Evolutionary conservation across 2,113 vertebrate species (phyloP), one percentile per base, ranked within the genome.

Genomic region (Butorides virescens): DNA sequence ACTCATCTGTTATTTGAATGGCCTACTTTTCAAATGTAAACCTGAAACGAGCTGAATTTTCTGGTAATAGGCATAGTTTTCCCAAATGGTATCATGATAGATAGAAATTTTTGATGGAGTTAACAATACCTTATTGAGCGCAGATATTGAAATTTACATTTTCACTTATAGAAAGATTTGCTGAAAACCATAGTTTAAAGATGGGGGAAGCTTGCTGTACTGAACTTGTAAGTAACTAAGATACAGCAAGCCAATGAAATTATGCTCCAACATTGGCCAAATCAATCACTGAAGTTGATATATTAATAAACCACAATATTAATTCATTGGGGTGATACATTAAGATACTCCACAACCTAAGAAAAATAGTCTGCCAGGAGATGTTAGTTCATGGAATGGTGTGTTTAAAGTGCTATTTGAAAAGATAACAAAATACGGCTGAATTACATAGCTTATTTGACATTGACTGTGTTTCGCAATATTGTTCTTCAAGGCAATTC

Each of bases 1-100:
- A 52, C 52, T 75, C 32, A 82, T 74, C 25, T 88, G 46, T 87
- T 92, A 94, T 89, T 92, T 96, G 93, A 92, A 93, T 93, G 68
- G 42, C 55, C 82, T 94, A 58, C 59, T 95, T 96, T 95, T 92
- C 82, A 93, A 95, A 91, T 72, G 22, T 16, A 91, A 71, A 74
- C 82, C 52, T 86, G 63, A 89, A 96, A 88, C 47, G 50, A 80
- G 9, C 5, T 81, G 58, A 86, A 90, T 96, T 86, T 84, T 91
- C 77, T 72, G 13, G 30, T 90, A 93, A 94, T 75, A 81, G 53
- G 61, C n/a, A 95, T 93, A 37, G 22, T 95, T 95, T 86, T 94
- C 78, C 88, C 88, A 84, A 90, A 82, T 61, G 80, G 53, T 46
- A 72, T 49, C 86, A 71, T 92, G 56, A 95, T 49, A 67, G 85